Base-by-base conservation (phyloP, 2,797 vertebrate genomes). In the Perodicticus potto region DNA sequence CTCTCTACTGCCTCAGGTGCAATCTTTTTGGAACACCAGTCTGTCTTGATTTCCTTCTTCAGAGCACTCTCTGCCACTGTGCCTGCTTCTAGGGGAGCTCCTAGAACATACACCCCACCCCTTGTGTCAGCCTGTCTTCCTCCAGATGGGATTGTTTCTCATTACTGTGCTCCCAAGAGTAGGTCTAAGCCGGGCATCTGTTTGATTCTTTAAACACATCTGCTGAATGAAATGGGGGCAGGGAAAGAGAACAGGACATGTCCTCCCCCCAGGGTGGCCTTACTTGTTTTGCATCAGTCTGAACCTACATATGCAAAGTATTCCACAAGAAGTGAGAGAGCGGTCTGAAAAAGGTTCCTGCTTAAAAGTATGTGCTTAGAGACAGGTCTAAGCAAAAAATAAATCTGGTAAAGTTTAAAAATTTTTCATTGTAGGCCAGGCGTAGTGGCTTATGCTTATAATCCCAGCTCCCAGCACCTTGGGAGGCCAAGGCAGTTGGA, bases 281-380 rank as follows among this genome's bases (percentile, higher is more conserved):
- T 2, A 45, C 37, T n/a, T 13, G 6, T 37, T 16, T 2, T 10
- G n/a, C 2, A 49, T 16, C 8, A 1, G 19, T 34, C 85, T 37
- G 11, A 25, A 32, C 65, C 25, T 12, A 2, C 8, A 16, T 0
- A 3, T 0, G 5, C 3, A 7, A 14, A 59, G 45, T 2, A 13
- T 1, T 27, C 9, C 8, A 25, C n/a, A 40, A 9, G 34, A 23
- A 29, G 23, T 1, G 7, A 55, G 19, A 17, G 5, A 22, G 25
- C 20, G 14, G 23, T 80, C 10, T 20, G 92, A 12, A 10, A 49
- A 13, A 14, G 7, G 27, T 6, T 27, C 86, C 78, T 63, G 34
- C 22, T 77, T 11, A n/a, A 32, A 86, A 22, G 19, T 3, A 40
- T 34, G 23, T 11, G 32, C 23, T 89, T 3, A 76, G 59, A 78